Evolutionary conservation across 2,113 vertebrate genomes (phyloP).

Genomic region (Pollachius pollachius): DNA sequence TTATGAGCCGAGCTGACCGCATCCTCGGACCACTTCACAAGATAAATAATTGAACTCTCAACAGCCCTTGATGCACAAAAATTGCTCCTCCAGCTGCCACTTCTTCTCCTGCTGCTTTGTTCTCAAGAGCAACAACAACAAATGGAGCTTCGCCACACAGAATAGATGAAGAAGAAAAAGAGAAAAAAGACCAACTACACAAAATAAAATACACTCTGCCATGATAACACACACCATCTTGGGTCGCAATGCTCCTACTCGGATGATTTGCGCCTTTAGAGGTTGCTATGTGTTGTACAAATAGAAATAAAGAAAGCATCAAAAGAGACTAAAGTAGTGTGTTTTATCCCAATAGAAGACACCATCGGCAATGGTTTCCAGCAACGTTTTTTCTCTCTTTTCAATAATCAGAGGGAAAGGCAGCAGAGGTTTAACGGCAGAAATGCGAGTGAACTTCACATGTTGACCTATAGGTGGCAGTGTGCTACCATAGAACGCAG

Average conservation of each 20-base stretch:
- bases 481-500: slow-evolving; percentile 70
- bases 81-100: slow-evolving; percentile 72
- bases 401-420: slow-evolving; percentile 45
- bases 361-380: slow-evolving; percentile 61
- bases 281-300: slow-evolving; percentile 64
- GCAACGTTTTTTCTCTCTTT: slow-evolving; percentile 63
- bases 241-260: slow-evolving; percentile 66
- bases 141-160: slow-evolving; percentile 62
- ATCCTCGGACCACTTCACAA: slow-evolving; percentile 71
- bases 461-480: slow-evolving; percentile 76
- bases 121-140: slow-evolving; percentile 71
- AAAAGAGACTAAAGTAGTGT: slow-evolving; percentile 70
- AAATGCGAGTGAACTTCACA: slow-evolving; percentile 9
- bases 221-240: slow-evolving; percentile 71
- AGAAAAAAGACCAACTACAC: not conserved
- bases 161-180: slow-evolving; percentile 24
- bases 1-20: slow-evolving; percentile 71
- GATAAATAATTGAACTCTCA: slow-evolving; percentile 76
- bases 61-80: slow-evolving; percentile 71
- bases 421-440: slow-evolving; percentile 40
- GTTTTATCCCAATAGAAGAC: slow-evolving; percentile 65
- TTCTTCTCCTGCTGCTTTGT: slow-evolving; percentile 67
- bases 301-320: slow-evolving; percentile 72
- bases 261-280: slow-evolving; percentile 70
- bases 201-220: slow-evolving; percentile 72